phyloP scores from a whole-genome alignment of 2,113 vertebrate genomes.

The Mastomys coucha region DNA sequence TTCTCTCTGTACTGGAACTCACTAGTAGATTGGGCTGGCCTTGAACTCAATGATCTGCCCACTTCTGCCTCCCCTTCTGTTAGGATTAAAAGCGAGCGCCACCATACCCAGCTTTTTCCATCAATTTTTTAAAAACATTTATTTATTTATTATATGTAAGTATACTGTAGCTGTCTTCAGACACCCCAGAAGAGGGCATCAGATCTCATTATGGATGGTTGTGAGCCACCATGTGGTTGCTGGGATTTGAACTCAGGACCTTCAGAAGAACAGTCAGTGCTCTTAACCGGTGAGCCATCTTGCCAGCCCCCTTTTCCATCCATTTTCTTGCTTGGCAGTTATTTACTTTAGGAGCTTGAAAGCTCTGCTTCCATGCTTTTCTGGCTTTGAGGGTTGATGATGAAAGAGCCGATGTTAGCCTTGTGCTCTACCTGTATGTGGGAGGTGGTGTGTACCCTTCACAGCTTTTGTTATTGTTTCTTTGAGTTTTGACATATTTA shows the following conservation, averaged over 20 bases:
- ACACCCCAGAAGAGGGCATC: too few relatives aligned
- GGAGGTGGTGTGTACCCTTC: not conserved
- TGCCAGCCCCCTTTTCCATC: too few relatives aligned
- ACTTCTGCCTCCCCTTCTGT: not conserved
- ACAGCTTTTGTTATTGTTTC: not conserved
- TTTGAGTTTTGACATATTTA: not conserved
- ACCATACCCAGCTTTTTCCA: not conserved
- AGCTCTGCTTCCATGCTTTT: not conserved
- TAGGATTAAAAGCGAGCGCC: not conserved
- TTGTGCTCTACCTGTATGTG: not conserved
- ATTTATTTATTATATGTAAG: too few relatives aligned
- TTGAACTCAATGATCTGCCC: not conserved
- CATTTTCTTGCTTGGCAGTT: not conserved
- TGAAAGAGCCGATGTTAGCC: too few relatives aligned
- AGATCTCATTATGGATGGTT: too few relatives aligned
- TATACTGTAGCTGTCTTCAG: too few relatives aligned
- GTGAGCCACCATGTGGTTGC: too few relatives aligned
- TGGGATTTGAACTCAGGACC: too few relatives aligned
- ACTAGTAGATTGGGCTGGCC: not conserved
- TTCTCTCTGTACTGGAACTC: not conserved
- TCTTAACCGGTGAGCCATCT: too few relatives aligned
- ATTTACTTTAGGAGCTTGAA: not conserved
- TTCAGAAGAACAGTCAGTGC: too few relatives aligned
- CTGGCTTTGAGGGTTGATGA: not conserved
- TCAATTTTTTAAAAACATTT: not conserved